Conservation (phyloP, 2,888 invertebrate genomes). For the Lumbricus terrestris region DNA sequence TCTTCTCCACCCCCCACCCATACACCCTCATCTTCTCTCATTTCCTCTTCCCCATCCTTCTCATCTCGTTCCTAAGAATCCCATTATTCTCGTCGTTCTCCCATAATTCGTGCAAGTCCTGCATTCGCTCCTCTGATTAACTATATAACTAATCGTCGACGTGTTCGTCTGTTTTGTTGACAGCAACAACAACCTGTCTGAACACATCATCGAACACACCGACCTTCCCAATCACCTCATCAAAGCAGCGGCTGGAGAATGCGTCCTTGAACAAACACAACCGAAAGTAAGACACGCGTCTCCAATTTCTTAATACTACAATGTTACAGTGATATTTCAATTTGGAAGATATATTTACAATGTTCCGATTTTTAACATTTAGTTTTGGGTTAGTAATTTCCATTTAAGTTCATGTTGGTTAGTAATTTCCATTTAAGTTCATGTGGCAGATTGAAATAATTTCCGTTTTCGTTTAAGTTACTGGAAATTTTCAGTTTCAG, state of each 20-base stretch:
- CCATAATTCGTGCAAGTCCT: neutral
- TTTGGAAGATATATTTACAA: no score
- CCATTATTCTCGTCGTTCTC: no score
- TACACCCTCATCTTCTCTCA: neutral
- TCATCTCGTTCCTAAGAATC: neutral
- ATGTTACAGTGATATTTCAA: no score
- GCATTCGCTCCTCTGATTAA: neutral
- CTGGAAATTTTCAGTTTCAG: no score
- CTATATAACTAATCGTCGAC: no score
- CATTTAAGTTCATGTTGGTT: no score
- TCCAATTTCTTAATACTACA: neutral
- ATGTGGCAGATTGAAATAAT: no score
- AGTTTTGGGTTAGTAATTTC: no score
- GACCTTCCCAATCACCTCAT: conserved; percentile 53
- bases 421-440: no score
- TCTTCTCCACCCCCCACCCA: neutral
- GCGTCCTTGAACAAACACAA: conserved; percentile 47
- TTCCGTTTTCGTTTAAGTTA: no score
- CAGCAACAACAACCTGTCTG: conserved; percentile 34
- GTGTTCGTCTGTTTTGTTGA: neutral
- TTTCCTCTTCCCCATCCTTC: neutral
- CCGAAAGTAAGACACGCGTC: conserved; percentile 42
- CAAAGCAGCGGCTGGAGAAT: conserved; percentile 43
- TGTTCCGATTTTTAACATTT: no score
- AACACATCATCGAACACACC: conserved; percentile 47